Conservation (phyloP, 2,888 invertebrate species). For the Cinara cedri region DNA sequence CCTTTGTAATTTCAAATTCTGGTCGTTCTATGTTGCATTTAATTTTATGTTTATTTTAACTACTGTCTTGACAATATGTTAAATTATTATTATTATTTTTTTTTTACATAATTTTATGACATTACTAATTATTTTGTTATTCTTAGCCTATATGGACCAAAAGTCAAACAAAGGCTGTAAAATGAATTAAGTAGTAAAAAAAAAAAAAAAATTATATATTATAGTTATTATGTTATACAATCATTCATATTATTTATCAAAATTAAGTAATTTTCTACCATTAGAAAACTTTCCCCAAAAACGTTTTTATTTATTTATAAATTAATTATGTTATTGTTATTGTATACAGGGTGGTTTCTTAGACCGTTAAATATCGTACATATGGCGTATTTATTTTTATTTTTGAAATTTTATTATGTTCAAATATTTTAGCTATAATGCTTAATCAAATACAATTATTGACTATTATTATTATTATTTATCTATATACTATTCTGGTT, state of each 20-base stretch:
- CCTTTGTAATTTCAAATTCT: slow-evolving; percentile 13
- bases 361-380: not conserved
- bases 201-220: not conserved
- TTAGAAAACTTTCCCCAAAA: slow-evolving; percentile 15
- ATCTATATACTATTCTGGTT: not conserved
- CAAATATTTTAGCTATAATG: not conserved
- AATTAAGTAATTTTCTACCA: slow-evolving; percentile 23
- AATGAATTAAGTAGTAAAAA: slow-evolving; percentile 9
- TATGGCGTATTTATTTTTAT: slow-evolving; percentile 18
- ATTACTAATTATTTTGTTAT: slow-evolving; percentile 23
- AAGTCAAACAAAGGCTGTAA: slow-evolving; percentile 38
- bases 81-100: not conserved
- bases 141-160: slow-evolving; percentile 25
- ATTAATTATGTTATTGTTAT: slow-evolving; percentile 28
- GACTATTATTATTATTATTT: not conserved
- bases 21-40: slow-evolving; percentile 12
- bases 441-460: slow-evolving; percentile 1
- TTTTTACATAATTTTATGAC: not conserved
- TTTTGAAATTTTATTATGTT: slow-evolving; percentile 31
- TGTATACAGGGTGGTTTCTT: slow-evolving; percentile 50
- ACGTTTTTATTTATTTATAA: not conserved
- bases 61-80: not conserved
- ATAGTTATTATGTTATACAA: slow-evolving; percentile 40
- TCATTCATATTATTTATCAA: slow-evolving; percentile 27
- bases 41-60: slow-evolving; percentile 25